These are phyloP conservation scores for Dendrophyllia cribrosa DNA, from an alignment of 64 coral and sea anemone species.

Conservation along the genomic window DNA sequence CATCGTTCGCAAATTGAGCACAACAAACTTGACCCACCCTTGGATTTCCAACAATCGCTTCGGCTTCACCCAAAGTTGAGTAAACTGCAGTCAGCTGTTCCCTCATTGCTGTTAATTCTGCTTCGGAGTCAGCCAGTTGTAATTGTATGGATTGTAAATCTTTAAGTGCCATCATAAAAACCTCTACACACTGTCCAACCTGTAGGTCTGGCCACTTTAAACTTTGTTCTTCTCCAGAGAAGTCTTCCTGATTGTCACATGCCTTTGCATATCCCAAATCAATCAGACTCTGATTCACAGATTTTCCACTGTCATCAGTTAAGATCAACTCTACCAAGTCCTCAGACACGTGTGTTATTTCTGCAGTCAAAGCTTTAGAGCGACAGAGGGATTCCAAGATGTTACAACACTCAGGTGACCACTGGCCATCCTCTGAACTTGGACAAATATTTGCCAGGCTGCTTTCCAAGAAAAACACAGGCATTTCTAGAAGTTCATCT, in stretches of 20 bases:
- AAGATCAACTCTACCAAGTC: conserved; percentile 77
- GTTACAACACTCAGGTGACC: conserved; percentile 69
- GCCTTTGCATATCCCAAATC: conserved; percentile 85
- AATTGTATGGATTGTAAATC: conserved; percentile 14
- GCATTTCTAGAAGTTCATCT: conserved; percentile 60
- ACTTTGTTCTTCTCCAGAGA: neutral
- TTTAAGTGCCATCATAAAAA: neutral
- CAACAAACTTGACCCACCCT: conserved; percentile 87
- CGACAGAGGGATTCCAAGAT: conserved; percentile 74
- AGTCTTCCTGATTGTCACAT: conserved; percentile 14
- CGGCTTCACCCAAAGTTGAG: conserved; percentile 54
- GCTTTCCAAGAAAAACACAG: conserved; percentile 81
- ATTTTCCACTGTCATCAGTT: conserved; percentile 74
- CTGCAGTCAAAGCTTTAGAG: conserved; percentile 75
- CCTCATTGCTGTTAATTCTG: conserved; percentile 2
- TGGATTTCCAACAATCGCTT: conserved; percentile 70
- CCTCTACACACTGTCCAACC: neutral
- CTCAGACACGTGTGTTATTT: conserved; percentile 32
- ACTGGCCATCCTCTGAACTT: conserved; percentile 39
- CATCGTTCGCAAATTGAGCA: conserved; percentile 85
- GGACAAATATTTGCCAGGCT: conserved; percentile 55
- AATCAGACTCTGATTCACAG: conserved; percentile 76
- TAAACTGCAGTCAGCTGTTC: conserved; percentile 76
- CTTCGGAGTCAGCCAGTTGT: conserved; percentile 32
- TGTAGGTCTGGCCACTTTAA: conserved; percentile 14